Evolutionary conservation across 2,888 invertebrate species (phyloP).

Genomic region (Leptopilina drosophilae): DNA sequence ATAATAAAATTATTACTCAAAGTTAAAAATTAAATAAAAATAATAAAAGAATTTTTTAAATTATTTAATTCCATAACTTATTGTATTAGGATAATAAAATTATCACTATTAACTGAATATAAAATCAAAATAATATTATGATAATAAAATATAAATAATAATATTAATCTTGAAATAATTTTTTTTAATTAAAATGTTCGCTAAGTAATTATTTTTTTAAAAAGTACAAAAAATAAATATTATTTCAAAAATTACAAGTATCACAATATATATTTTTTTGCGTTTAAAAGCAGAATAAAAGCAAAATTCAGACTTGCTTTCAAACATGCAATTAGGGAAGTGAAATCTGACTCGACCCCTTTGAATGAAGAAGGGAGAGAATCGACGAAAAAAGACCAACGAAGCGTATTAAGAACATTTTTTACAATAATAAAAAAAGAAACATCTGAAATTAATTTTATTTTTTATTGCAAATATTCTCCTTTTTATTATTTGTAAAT

Average conservation of each 20-base stretch:
- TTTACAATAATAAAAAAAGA: background rate
- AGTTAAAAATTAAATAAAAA: too few species aligned
- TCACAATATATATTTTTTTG: background rate
- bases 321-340: conserved; percentile 25
- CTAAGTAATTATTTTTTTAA: too few species aligned
- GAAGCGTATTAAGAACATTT: conserved; percentile 11
- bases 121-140: too few species aligned
- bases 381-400: conserved; percentile 17
- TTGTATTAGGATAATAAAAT: too few species aligned
- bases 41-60: too few species aligned
- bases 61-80: too few species aligned
- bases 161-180: too few species aligned
- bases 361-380: background rate
- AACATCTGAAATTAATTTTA: background rate
- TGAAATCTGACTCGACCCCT: conserved; percentile 15
- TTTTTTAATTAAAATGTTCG: too few species aligned
- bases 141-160: too few species aligned
- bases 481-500: background rate
- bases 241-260: background rate
- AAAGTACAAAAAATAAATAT: too few species aligned
- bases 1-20: too few species aligned
- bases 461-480: background rate
- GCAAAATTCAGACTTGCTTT: conserved; percentile 1
- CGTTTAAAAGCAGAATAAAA: conserved; percentile 7
- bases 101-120: too few species aligned